These are phyloP conservation scores for Matsumyia berberina DNA, from an alignment of 2,888 invertebrate genomes.

Conservation along the genomic window DNA sequence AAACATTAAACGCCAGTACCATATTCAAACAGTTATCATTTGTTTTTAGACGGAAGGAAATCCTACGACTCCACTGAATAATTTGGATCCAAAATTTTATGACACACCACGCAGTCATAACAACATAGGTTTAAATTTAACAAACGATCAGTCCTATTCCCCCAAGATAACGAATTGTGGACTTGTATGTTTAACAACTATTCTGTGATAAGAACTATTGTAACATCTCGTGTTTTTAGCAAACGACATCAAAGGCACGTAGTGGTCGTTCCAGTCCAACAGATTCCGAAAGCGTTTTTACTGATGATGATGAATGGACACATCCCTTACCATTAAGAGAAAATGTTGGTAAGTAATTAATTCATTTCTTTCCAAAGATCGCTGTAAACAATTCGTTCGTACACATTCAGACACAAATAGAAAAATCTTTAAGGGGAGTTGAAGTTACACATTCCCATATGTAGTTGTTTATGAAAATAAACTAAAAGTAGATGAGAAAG, in stretches of 20 bases:
- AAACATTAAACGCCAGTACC: not conserved
- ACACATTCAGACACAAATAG: no score
- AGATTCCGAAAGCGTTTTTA: conserved; percentile 89
- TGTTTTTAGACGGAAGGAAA: conserved; percentile 78
- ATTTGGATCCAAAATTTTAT: conserved; percentile 86
- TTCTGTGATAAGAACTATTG: not conserved
- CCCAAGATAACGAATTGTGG: conserved; percentile 84
- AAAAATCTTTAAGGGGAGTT: no score
- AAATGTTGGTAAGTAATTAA: conserved; percentile 80
- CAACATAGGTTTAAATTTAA: conserved; percentile 84
- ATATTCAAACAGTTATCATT: not conserved
- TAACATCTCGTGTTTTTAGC: conserved; percentile 80
- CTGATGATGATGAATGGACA: conserved; percentile 89
- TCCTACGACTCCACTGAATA: conserved; percentile 83
- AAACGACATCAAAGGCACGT: conserved; percentile 77
- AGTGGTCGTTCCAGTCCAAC: conserved; percentile 86
- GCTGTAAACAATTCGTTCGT: no score
- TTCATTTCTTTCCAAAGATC: not conserved
- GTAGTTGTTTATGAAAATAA: no score
- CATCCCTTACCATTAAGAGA: conserved; percentile 85
- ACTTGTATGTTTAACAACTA: conserved; percentile 78
- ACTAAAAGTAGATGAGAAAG: no score
- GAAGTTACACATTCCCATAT: no score
- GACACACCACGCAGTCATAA: conserved; percentile 84
- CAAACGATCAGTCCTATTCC: conserved; percentile 84